Conservation (phyloP, 2,888 invertebrate genomes). For the Ectemnius cavifrons region DNA sequence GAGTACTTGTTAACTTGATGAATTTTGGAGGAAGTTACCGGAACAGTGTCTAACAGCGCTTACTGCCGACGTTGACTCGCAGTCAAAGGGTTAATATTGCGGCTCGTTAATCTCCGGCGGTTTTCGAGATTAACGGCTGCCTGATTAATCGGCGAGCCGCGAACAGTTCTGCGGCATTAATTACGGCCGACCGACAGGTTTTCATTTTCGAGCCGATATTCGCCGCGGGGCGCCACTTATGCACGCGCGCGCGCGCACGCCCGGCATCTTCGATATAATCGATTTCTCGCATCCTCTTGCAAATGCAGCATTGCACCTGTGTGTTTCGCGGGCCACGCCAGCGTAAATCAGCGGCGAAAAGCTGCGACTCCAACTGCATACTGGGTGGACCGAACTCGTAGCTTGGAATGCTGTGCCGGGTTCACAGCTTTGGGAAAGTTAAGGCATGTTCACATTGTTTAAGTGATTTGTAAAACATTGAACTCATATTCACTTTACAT, state of each 20-base stretch:
- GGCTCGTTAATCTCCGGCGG: conserved; percentile 52
- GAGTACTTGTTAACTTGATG: no score
- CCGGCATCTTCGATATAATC: conserved; percentile 44
- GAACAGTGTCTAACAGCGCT: no score
- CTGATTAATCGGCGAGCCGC: conserved; percentile 61
- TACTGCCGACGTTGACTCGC: no score
- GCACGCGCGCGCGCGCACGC: conserved; percentile 34
- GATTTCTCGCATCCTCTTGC: conserved; percentile 48
- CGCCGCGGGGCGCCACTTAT: conserved; percentile 58
- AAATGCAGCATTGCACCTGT: conserved; percentile 39
- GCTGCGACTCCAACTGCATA: conserved; percentile 14
- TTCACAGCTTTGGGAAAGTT: no score
- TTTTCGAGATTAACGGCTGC: conserved; percentile 20
- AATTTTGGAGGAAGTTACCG: no score
- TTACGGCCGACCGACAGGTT: conserved; percentile 60
- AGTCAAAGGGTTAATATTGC: conserved; percentile 51
- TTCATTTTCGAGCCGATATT: conserved; percentile 62
- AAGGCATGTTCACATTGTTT: no score
- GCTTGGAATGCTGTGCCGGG: no score
- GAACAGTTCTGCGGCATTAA: conserved; percentile 59
- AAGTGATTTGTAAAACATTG: no score
- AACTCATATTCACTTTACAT: no score
- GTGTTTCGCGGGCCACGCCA: conserved; percentile 4
- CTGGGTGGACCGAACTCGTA: background rate
- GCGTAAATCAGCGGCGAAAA: conserved; percentile 41